Base-by-base conservation (phyloP, 37 sponge, comb jelly and placozoan genomes). In the Lycopodina hypogea region DNA sequence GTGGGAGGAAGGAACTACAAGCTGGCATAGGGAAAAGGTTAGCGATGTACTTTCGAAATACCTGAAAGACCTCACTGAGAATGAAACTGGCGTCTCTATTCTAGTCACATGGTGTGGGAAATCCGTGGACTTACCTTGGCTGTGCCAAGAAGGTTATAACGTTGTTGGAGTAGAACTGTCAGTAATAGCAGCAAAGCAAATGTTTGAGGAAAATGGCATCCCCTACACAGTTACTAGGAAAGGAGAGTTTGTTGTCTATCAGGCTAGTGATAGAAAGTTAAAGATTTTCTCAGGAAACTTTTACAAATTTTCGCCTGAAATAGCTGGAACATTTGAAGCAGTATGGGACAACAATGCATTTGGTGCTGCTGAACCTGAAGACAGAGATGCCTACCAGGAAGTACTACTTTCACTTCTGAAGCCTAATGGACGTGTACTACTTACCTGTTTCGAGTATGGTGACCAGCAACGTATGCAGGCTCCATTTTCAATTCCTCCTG, bases 21-120 rank as follows among this genome's bases (percentile, higher is more conserved):
- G 39, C 32, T 85, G 85, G 85, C 85, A 85, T 55, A 71, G 42
- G 34, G 78, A 70, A 23, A 34, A 2, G n/a, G 78, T 78, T 19
- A 73, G 78, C 57, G 42, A 17, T 2, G n/a, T 12, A 15, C 42
- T 76, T 1, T 36, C 60, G 71, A 62, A 68, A 76, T 50, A 80
- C 35, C 51, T 76, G 21, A 48, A 74, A 9, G 3, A 57, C 26
- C 22, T 74, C 2, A 41, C 56, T 18, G 29, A 18, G 1, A 23
- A 50, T 30, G 29, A 42, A 61, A 19, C 12, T 9, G 6, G 21
- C 9, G 53, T 74, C 30, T 68, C 76, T 1, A 68, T 86, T 15
- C 59, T 90, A 28, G 91, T 90, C 4, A 78, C 91, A 9, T 70
- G 85, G 42, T 90, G 87, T 82, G 91, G 91, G 3, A 86, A 85